Conservation (phyloP, 2,888 invertebrate species). For the Ellobium chinense region DNA sequence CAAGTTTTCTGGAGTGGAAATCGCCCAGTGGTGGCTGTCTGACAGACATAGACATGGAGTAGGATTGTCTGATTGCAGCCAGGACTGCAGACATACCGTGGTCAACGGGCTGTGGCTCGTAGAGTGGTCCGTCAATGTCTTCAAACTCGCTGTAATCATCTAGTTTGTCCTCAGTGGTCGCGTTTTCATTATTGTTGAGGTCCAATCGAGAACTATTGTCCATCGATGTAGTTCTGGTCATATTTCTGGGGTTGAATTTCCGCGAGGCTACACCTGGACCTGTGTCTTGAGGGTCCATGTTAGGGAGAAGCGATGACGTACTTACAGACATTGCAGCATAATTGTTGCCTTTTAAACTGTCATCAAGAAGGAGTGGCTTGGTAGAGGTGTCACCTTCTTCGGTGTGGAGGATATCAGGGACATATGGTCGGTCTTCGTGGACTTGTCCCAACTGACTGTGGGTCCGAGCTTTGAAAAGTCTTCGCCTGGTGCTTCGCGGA, state of each 20-base stretch:
- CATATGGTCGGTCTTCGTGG: slow-evolving; percentile 11
- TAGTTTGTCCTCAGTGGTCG: not conserved
- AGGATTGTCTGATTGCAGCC: slow-evolving; percentile 25
- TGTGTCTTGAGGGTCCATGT: not conserved
- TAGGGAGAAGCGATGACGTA: not conserved
- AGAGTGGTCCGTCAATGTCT: not conserved
- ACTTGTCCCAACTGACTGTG: slow-evolving; percentile 4
- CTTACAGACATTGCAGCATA: not conserved
- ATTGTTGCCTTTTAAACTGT: slow-evolving; percentile 13
- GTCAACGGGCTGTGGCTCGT: not conserved
- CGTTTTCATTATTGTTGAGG: not conserved
- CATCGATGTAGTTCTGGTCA: not conserved
- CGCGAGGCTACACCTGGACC: too few species aligned
- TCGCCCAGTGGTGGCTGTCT: slow-evolving; percentile 12
- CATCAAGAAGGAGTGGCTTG: slow-evolving; percentile 11
- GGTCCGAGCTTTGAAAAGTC: not conserved
- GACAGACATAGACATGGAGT: slow-evolving; percentile 34
- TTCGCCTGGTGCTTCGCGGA: not conserved
- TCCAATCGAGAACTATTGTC: not conserved
- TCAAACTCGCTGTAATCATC: not conserved
- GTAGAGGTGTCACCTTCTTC: slow-evolving; percentile 17
- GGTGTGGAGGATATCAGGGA: slow-evolving; percentile 22
- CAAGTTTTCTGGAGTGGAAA: slow-evolving; percentile 28
- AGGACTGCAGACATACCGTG: slow-evolving; percentile 7
- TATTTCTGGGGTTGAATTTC: not conserved